Conservation (phyloP, 1,140 invertebrate species). For the Leptopilina boulardi region DNA sequence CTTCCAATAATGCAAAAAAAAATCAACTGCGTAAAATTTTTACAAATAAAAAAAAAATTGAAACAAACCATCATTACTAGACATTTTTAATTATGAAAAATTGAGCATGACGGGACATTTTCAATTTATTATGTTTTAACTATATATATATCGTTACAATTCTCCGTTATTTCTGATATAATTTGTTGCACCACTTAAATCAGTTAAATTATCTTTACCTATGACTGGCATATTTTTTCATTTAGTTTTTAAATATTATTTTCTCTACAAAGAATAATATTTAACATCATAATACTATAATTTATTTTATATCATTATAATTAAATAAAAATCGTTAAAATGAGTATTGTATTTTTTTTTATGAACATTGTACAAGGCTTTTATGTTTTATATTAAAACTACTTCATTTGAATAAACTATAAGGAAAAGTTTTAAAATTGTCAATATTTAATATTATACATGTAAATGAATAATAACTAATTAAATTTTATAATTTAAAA, state of each 20-base stretch:
- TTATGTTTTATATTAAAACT: too few species aligned
- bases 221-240: background rate
- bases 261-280: background rate
- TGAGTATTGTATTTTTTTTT: background rate
- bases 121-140: background rate
- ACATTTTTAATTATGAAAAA: background rate
- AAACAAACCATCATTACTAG: background rate
- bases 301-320: background rate
- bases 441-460: too few species aligned
- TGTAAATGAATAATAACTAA: too few species aligned
- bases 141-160: background rate
- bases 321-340: background rate
- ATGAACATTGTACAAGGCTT: too few species aligned
- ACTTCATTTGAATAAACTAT: too few species aligned
- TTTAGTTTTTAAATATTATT: background rate
- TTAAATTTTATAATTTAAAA: too few species aligned
- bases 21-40: background rate
- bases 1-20: background rate
- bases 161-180: background rate
- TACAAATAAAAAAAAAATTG: background rate
- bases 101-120: background rate
- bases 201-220: background rate
- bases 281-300: too few species aligned
- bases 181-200: background rate
- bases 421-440: too few species aligned